Percentiles rank a stretch among this genome's conserved stretches.
Conservation (phyloP, 2,113 vertebrate species). For the Daboia siamensis region DNA sequence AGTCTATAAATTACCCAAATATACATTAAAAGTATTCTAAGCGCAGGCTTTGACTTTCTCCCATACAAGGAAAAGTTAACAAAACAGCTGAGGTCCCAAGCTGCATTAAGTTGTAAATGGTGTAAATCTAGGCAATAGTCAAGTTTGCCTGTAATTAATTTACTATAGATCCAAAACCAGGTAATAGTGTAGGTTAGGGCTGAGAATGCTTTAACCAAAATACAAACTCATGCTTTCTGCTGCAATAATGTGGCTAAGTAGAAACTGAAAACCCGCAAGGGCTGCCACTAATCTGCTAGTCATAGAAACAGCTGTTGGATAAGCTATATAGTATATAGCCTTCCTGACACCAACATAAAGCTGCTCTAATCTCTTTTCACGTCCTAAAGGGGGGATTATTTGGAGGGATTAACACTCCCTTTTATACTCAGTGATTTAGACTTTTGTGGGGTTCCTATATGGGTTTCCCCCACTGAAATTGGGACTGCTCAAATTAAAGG, state of each 20-base stretch:
- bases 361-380: not conserved
- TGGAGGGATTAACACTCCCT: not conserved
- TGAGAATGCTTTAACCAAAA: not conserved
- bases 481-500: not conserved
- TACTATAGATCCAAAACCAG: not conserved
- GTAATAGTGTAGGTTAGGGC: not conserved
- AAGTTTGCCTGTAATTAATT: not conserved
- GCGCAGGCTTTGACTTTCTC: not conserved
- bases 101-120: not conserved
- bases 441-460: not conserved
- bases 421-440: not conserved
- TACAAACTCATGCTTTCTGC: not conserved
- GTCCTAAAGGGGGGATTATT: not conserved
- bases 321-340: not conserved
- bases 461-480: not conserved
- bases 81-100: not conserved
- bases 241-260: not conserved
- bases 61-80: not conserved
- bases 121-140: not conserved
- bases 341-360: not conserved
- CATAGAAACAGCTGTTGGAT: not conserved
- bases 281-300: not conserved
- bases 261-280: not conserved
- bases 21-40: not conserved
- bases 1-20: not conserved